These are phyloP conservation scores for Zaprionus camerounensis DNA, from an alignment of 1,140 invertebrate genomes.

Conservation along the genomic window DNA sequence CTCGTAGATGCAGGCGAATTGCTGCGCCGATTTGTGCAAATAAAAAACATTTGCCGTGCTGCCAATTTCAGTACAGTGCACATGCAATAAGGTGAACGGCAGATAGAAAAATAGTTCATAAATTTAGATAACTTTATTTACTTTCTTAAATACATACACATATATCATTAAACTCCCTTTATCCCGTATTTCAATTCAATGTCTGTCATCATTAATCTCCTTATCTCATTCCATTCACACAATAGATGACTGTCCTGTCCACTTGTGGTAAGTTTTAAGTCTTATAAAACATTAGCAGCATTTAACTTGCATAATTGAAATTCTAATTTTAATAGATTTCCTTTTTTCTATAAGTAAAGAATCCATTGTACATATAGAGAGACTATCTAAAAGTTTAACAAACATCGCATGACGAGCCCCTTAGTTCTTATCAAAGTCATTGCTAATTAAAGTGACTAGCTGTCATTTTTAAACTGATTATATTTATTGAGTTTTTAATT, in stretches of 20 bases:
- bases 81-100: background rate
- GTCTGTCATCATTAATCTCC: too few species aligned
- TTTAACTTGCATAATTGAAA: too few species aligned
- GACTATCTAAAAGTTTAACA: too few species aligned
- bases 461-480: background rate
- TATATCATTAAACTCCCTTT: too few species aligned
- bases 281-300: background rate
- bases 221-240: background rate
- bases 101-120: background rate
- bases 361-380: too few species aligned
- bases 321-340: too few species aligned
- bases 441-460: background rate
- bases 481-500: background rate
- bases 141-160: too few species aligned
- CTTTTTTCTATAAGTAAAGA: too few species aligned
- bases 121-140: too few species aligned
- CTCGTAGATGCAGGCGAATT: conserved; percentile 1
- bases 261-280: background rate
- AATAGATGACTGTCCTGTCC: background rate
- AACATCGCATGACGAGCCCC: background rate
- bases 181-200: too few species aligned
- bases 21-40: background rate
- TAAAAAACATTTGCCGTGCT: background rate
- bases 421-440: too few species aligned
- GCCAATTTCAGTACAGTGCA: conserved; percentile 1